Conservation (phyloP, 1,140 invertebrate genomes). For the Pissodes strobi region DNA sequence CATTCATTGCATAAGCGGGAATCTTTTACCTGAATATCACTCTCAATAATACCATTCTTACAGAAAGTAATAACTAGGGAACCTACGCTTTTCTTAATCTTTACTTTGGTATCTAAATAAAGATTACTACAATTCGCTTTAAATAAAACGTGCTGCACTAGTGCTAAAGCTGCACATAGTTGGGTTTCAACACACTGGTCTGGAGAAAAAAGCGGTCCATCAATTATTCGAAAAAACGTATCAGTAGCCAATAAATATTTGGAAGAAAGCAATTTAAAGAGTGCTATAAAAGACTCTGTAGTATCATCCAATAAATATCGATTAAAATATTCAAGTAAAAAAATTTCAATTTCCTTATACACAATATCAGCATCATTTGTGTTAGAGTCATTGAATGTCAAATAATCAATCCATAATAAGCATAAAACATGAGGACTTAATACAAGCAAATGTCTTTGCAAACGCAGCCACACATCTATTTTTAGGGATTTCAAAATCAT, state of each 20-base stretch:
- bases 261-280: not conserved
- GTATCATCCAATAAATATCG: not conserved
- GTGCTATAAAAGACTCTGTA: not conserved
- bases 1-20: not conserved
- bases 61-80: not conserved
- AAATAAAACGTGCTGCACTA: no score
- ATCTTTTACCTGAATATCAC: not conserved
- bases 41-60: not conserved
- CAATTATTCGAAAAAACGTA: not conserved
- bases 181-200: not conserved
- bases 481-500: not conserved
- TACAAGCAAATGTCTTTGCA: not conserved
- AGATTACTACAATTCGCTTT: no score
- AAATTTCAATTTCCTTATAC: not conserved
- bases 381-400: not conserved
- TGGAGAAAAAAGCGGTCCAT: not conserved
- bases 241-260: not conserved
- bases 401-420: not conserved
- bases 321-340: conserved; percentile 6
- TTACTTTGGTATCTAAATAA: no score
- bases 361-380: not conserved
- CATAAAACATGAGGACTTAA: not conserved
- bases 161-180: no score
- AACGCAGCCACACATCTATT: not conserved
- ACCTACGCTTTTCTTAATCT: not conserved